Conservation (phyloP, 2,113 vertebrate genomes). For the Corapipo altera region DNA sequence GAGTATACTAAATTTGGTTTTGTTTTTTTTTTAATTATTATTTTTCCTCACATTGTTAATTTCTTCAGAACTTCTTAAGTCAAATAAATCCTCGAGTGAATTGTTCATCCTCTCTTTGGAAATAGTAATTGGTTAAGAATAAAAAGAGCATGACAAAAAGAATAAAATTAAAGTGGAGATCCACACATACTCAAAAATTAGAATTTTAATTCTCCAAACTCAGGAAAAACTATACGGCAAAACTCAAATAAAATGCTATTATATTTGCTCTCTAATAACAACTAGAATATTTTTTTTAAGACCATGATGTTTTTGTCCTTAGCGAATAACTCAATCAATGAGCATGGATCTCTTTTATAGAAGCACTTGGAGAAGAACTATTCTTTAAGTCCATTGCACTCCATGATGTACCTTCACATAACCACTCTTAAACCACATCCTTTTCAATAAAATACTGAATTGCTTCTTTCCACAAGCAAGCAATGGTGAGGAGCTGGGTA, state of each 20-base stretch:
- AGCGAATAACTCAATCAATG: background rate
- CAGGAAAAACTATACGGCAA: background rate
- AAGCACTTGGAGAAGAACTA: background rate
- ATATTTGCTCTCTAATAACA: background rate
- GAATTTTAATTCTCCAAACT: background rate
- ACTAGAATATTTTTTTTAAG: background rate
- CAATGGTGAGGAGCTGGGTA: background rate
- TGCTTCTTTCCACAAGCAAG: background rate
- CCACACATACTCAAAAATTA: background rate
- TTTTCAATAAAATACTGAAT: background rate
- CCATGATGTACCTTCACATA: background rate
- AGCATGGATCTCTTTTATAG: background rate
- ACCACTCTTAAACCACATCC: background rate
- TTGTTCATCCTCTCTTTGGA: background rate
- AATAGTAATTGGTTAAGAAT: background rate
- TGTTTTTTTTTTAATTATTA: too few species aligned
- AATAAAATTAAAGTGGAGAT: background rate
- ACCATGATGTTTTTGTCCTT: rapidly evolving
- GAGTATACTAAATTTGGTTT: background rate
- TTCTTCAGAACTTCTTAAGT: background rate
- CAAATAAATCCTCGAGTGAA: background rate
- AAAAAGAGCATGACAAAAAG: background rate
- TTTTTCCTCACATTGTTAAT: background rate
- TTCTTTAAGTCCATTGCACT: background rate
- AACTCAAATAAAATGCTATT: background rate